Evolutionary conservation across 2,888 invertebrate species (phyloP).

Genomic region (Drosophila falleni): DNA sequence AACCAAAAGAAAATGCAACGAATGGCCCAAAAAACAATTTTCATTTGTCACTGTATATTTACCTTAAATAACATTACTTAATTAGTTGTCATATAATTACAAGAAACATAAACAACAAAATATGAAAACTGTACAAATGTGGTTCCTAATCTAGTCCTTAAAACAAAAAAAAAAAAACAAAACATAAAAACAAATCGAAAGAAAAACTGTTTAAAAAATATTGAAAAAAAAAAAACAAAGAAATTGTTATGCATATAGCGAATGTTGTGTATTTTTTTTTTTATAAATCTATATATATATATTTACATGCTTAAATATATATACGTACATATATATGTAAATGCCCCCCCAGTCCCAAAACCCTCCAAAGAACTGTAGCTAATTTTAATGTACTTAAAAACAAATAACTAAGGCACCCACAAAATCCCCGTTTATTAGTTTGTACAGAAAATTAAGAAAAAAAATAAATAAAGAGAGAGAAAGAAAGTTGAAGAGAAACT

Average conservation of each 20-base stretch:
- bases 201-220: conserved; percentile 38
- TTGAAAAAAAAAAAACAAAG: background rate
- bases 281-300: conserved; percentile 8
- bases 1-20: conserved; percentile 61
- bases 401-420: conserved; percentile 25
- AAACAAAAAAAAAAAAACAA: conserved; percentile 44
- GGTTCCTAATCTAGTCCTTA: conserved; percentile 85
- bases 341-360: conserved; percentile 37
- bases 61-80: conserved; percentile 60
- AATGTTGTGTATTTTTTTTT: conserved; percentile 61
- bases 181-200: conserved; percentile 19
- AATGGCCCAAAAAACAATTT: conserved; percentile 37
- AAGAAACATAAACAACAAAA: conserved; percentile 51
- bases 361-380: conserved; percentile 70
- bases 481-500: conserved; percentile 43
- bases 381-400: conserved; percentile 73
- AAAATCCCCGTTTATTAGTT: conserved; percentile 31
- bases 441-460: conserved; percentile 46
- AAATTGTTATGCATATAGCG: conserved; percentile 63
- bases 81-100: conserved; percentile 38
- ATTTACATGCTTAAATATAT: conserved; percentile 14
- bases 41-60: conserved; percentile 64
- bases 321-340: conserved; percentile 19
- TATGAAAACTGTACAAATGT: conserved; percentile 84
- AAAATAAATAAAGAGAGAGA: conserved; percentile 16